Percentiles rank a stretch among this genome's conserved stretches.
Evolutionary conservation across 2,888 invertebrate genomes (phyloP).

Genomic region (Frankliniella fusca): DNA sequence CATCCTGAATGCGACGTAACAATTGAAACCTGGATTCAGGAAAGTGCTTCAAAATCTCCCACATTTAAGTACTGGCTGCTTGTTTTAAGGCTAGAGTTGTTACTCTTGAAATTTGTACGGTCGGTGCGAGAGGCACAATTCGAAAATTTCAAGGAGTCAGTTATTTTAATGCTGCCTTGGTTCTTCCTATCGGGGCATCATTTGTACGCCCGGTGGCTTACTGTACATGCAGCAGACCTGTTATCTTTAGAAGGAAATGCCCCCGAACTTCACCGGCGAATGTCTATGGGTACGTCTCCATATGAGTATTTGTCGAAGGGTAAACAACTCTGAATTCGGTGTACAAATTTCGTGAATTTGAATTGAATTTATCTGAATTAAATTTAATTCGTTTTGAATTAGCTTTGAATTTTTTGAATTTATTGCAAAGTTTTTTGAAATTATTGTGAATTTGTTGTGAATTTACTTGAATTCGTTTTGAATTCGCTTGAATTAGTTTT

Average conservation of each 20-base stretch:
- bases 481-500: too few relatives aligned
- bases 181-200: neutral
- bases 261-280: neutral
- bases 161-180: neutral
- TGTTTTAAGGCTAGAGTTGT: neutral
- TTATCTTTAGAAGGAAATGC: neutral
- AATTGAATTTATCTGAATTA: too few relatives aligned
- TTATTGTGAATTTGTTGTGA: too few relatives aligned
- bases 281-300: too few relatives aligned
- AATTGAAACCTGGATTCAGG: neutral
- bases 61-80: neutral
- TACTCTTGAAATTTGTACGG: neutral
- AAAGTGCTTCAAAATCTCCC: neutral
- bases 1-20: neutral
- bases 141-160: neutral
- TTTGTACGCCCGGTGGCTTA: neutral
- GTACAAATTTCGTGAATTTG: too few relatives aligned
- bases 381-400: too few relatives aligned
- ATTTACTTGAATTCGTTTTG: too few relatives aligned
- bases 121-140: neutral
- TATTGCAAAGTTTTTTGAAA: too few relatives aligned
- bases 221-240: neutral
- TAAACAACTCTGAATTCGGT: too few relatives aligned
- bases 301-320: too few relatives aligned
- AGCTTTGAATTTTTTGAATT: too few relatives aligned